Percentiles rank a stretch among this genome's conserved stretches.
Evolutionary conservation across 2,797 vertebrate genomes (phyloP).

Genomic region (Sebastes vulpes): DNA sequence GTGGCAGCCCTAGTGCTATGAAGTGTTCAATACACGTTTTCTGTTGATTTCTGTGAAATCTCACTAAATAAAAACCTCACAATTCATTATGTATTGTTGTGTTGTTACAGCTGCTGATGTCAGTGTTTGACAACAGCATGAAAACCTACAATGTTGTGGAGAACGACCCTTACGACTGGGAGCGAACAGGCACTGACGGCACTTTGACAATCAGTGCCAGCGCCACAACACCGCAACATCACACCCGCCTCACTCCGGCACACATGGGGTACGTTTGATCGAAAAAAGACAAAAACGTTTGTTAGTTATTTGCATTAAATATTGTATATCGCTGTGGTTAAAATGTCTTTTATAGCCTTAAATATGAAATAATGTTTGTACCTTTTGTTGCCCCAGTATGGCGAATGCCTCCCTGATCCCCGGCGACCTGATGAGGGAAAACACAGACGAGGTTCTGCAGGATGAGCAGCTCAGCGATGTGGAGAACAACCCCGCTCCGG

Average conservation of each 20-base stretch:
- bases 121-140: constrained; percentile 98
- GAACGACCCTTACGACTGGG: constrained; percentile 98
- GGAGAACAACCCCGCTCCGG: constrained; percentile 93
- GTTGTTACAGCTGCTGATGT: constrained; percentile 91
- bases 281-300: not conserved
- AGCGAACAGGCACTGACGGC: constrained; percentile 92
- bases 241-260: constrained; percentile 95
- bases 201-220: constrained; percentile 90
- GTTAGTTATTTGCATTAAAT: not conserved
- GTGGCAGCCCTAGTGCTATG: too few species aligned
- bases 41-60: not conserved
- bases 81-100: not conserved
- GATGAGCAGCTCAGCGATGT: constrained; percentile 98
- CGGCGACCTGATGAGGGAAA: constrained; percentile 95
- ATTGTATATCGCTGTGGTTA: not conserved
- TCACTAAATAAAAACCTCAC: not conserved
- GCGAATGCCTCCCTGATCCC: constrained; percentile 96
- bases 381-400: constrained; percentile 86
- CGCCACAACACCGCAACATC: constrained; percentile 93
- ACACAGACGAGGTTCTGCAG: constrained; percentile 98
- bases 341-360: not conserved
- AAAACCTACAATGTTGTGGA: constrained; percentile 95
- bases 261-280: constrained; percentile 91
- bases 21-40: not conserved
- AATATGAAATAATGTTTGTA: not conserved